phyloP scores from a whole-genome alignment of 2,888 invertebrate species.

The Thumatha senex region DNA sequence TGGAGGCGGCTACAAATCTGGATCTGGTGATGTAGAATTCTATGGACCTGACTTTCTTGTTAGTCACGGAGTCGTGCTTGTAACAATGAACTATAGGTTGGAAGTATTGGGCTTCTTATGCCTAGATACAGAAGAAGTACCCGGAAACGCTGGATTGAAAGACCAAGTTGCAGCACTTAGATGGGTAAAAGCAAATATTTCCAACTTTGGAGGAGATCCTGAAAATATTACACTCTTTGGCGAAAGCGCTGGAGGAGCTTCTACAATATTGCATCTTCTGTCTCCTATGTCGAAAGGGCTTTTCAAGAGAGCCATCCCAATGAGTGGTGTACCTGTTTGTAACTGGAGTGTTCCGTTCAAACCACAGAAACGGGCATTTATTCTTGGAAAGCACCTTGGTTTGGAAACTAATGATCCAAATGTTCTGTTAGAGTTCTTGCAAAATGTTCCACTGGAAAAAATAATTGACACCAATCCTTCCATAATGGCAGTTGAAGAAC shows the following conservation, averaged over 20 bases:
- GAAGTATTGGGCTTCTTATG: conserved; percentile 50
- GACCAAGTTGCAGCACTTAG: conserved; percentile 51
- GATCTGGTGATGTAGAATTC: conserved; percentile 44
- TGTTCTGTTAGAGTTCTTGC: conserved; percentile 51
- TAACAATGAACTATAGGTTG: conserved; percentile 57
- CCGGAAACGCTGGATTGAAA: conserved; percentile 57
- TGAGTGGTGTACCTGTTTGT: conserved; percentile 50
- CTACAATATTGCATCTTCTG: conserved; percentile 40
- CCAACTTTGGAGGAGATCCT: conserved; percentile 50
- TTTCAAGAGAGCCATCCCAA: conserved; percentile 46
- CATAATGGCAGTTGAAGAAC: conserved; percentile 46
- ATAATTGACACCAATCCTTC: conserved; percentile 39
- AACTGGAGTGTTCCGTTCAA: conserved; percentile 50
- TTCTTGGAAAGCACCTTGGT: conserved; percentile 51
- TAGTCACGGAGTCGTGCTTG: conserved; percentile 47
- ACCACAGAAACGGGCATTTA: conserved; percentile 46
- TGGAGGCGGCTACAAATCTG: conserved; percentile 52
- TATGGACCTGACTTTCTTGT: conserved; percentile 58
- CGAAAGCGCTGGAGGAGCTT: conserved; percentile 53
- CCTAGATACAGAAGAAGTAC: conserved; percentile 48
- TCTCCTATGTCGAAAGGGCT: conserved; percentile 54
- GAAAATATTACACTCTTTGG: conserved; percentile 53
- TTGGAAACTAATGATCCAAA: conserved; percentile 46
- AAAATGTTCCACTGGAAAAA: conserved; percentile 46
- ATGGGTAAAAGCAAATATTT: conserved; percentile 52